Base-by-base conservation (phyloP, 35 echinoderm and acorn worm genomes). In the Lytechinus pictus region DNA sequence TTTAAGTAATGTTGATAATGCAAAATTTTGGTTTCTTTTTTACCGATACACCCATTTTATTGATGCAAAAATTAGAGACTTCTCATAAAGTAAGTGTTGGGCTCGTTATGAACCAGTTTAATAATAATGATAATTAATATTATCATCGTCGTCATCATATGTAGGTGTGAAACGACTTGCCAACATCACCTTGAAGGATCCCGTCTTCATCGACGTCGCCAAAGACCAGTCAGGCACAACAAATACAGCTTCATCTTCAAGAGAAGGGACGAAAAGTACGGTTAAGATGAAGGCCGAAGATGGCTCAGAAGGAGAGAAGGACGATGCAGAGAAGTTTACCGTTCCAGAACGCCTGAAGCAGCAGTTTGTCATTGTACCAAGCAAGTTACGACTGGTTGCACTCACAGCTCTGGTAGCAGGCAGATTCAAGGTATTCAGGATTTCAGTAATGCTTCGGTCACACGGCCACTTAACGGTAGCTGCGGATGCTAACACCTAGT, bases 341-440 rank as follows among this genome's bases (percentile, higher is more conserved):
- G 96, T 96, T 44, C 98, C 98, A 54, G 95, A 99, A 21, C 87
- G 95, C 8, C 55, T 99, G 24, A 91, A 98, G 52, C 98, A 99
- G 87, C 95, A 96, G 87, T 99, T 98, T 95, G 66, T 98, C 51
- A 96, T 98, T 55, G 98, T 98, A n/a, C 98, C 97, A 1, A 99
- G 98, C 86, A 99, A 99, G 94, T 66, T 99, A 24, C 61, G 98
- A 90, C 96, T 99, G 33, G 98, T 99, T 11, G 97, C 98, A 14
- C 95, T 99, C 28, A 88, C 94, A 8, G 95, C 98, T 10, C 96
- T 99, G 16, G 94, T 99, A 9, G 86, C 97, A 52, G 95, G 94
- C 71, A 95, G 96, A 91, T 97, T 91, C 92, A 96, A 96, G 94
- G 98, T 97, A 94, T 93, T 27, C 87, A 28, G 27, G 27, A 94